Evolutionary conservation across 2,797 vertebrate species (phyloP).

Genomic region (Takifugu rubripes): DNA sequence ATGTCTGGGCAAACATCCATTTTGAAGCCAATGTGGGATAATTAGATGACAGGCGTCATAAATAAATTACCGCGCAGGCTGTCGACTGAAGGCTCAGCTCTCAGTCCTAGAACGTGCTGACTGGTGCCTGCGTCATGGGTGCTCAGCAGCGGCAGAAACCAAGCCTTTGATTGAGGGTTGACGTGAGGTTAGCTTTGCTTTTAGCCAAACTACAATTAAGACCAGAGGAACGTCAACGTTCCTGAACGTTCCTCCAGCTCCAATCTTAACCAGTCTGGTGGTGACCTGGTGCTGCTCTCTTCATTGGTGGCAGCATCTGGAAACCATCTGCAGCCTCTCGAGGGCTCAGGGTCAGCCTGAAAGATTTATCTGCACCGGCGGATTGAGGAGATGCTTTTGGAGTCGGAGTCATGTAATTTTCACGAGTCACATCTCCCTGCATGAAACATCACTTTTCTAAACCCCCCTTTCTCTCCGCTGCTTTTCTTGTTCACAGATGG

Average conservation of each 20-base stretch:
- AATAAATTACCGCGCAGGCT: constrained; percentile 56
- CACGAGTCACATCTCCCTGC: constrained; percentile 5
- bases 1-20: constrained; percentile 49
- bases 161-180: too few species aligned
- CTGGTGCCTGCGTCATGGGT: constrained; percentile 9
- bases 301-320: constrained; percentile 8
- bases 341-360: constrained; percentile 32
- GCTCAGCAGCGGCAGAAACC: constrained; percentile 2
- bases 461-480: constrained; percentile 17
- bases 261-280: neutral
- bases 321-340: constrained; percentile 33
- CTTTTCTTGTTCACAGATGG: constrained; percentile 75
- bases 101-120: constrained; percentile 19
- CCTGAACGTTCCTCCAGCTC: too few species aligned
- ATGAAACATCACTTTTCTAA: constrained; percentile 29
- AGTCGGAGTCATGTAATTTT: constrained; percentile 12
- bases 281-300: constrained; percentile 4
- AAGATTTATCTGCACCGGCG: constrained; percentile 45
- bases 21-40: constrained; percentile 55
- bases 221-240: too few species aligned
- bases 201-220: too few species aligned
- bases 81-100: constrained; percentile 42
- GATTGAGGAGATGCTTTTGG: constrained; percentile 21
- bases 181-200: too few species aligned
- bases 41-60: constrained; percentile 58